Percentiles rank a stretch among this genome's conserved stretches.
These are phyloP conservation scores for Thalassophryne amazonica DNA, from an alignment of 2,797 vertebrate genomes.

Conservation along the genomic window DNA sequence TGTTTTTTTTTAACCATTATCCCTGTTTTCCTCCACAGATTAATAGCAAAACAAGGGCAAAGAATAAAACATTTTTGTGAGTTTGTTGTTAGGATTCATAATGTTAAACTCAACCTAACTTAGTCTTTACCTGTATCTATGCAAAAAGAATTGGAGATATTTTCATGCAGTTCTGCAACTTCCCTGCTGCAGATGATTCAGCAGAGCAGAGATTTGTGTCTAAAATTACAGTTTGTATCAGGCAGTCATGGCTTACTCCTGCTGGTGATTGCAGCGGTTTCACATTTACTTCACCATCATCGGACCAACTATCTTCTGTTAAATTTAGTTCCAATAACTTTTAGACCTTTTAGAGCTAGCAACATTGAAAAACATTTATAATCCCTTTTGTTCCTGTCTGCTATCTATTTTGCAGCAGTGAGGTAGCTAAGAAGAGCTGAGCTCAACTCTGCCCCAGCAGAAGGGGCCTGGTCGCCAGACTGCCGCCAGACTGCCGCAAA, in stretches of 20 bases:
- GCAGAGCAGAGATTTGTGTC: slow-evolving; percentile 27
- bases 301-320: no score
- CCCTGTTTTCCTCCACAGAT: not conserved
- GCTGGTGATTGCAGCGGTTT: slow-evolving; percentile 2
- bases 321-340: no score
- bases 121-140: slow-evolving; percentile 19
- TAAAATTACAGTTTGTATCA: slow-evolving; percentile 4
- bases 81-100: not conserved
- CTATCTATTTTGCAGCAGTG: no score
- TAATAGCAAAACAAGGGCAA: slow-evolving; percentile 3
- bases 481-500: no score
- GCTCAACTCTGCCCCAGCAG: no score
- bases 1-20: slow-evolving; percentile 1
- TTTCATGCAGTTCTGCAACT: slow-evolving; percentile 38
- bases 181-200: slow-evolving; percentile 51
- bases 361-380: no score
- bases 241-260: slow-evolving; percentile 12
- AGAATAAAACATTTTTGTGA: not conserved
- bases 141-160: slow-evolving; percentile 25
- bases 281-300: not conserved
- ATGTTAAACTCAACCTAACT: slow-evolving; percentile 3
- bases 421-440: no score
- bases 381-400: no score
- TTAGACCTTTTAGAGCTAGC: no score
- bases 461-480: no score